Base-by-base conservation (phyloP, 2,113 vertebrate species). In the Calyptomena viridis region DNA sequence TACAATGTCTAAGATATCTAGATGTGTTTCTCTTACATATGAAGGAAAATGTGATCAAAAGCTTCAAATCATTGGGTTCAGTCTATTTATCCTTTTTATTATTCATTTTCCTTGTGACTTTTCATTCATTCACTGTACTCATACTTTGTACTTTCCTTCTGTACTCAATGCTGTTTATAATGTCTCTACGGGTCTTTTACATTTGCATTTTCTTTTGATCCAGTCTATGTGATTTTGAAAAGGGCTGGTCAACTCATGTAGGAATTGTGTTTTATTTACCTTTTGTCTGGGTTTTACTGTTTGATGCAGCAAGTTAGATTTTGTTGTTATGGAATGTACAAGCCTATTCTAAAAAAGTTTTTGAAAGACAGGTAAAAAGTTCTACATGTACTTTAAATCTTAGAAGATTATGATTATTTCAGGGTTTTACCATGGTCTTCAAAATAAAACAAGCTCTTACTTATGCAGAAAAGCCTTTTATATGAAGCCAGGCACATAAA, bases 191-290 rank as follows among this genome's bases (percentile, higher is more conserved):
- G 13, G 3, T 56, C 68, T 88, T 71, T 60, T 69, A 8, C 15
- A n/a, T 90, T 69, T 92, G 31, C 27, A 17, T 69, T 86, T 86
- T 66, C n/a, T 90, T 90, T 72, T 76, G 24, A 37, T 63, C 6
- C 18, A 42, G 8, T 56, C 18, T 73, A 17, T 84, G 39, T 82
- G 52, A 72, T 90, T 93, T 87, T 89, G 56, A 28, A 82, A 87
- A 74, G 63, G 18, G 14, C 33, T 44, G 28, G 33, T 58, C 30
- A 49, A 22, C 49, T 90, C 6, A 3, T 30, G 3, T 60, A 17
- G 40, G 28, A 56, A 76, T 14, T 73, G 22, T 28, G 16, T 28
- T 88, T 80, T 64, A 9, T 52, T 30, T 75, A 46, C 19, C 6
- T 9, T 69, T 94, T 90, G 16, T 76, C 35, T 73, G 0, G 53